A percentile compares a stretch with the other conserved stretches of the same genome.
These are phyloP conservation scores for Anagrus nilaparvatae DNA, from an alignment of 1,140 invertebrate genomes.

Conservation along the genomic window DNA sequence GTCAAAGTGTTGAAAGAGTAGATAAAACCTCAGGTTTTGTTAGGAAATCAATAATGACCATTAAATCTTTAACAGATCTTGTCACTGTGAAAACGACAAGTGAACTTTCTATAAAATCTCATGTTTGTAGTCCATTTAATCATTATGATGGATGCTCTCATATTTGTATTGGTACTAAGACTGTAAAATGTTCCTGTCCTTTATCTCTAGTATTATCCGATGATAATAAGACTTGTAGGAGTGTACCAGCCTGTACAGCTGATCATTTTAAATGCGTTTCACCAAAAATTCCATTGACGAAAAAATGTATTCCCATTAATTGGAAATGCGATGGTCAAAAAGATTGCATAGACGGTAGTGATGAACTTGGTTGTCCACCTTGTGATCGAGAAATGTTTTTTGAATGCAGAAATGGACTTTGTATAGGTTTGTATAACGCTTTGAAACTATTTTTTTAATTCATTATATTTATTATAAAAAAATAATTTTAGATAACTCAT, in stretches of 20 bases:
- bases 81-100: constrained; percentile 40
- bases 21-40: constrained; percentile 50
- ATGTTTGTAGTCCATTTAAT: constrained; percentile 36
- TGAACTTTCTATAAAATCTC: constrained; percentile 31
- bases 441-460: not conserved
- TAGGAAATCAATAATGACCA: constrained; percentile 37
- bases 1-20: constrained; percentile 49
- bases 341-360: constrained; percentile 76
- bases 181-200: constrained; percentile 63
- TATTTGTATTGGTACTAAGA: constrained; percentile 50
- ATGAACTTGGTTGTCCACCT: constrained; percentile 62
- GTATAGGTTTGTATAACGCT: constrained; percentile 50
- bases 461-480: constrained; percentile 1
- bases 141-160: constrained; percentile 55
- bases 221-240: constrained; percentile 57
- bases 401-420: constrained; percentile 62
- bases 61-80: constrained; percentile 51
- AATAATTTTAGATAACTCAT: constrained; percentile 33
- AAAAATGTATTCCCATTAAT: constrained; percentile 69
- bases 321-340: constrained; percentile 79
- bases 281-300: constrained; percentile 33
- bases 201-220: constrained; percentile 59
- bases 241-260: constrained; percentile 61
- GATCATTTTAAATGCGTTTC: constrained; percentile 68
- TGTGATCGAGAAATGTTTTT: constrained; percentile 56